phyloP scores from a whole-genome alignment of 2,113 vertebrate genomes.

The Aptenodytes patagonicus region DNA sequence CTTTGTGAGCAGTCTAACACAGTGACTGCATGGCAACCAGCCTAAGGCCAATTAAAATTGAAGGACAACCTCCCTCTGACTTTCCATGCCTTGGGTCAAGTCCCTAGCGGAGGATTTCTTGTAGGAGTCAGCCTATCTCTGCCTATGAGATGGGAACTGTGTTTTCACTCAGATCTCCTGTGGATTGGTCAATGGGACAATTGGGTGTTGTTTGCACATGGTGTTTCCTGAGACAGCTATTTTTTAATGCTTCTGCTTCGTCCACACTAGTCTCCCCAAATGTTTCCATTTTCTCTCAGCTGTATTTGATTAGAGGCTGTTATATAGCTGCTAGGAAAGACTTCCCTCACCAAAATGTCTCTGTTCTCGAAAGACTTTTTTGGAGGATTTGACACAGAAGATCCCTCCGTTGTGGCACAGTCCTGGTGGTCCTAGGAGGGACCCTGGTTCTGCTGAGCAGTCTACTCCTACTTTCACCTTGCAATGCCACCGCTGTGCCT shows the following conservation, averaged over 20 bases:
- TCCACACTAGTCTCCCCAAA: neutral
- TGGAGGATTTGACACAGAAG: neutral
- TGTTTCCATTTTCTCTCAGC: neutral
- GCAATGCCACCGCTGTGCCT: neutral
- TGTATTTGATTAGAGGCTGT: neutral
- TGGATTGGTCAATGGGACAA: neutral
- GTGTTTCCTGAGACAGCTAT: neutral
- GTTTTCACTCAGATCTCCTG: neutral
- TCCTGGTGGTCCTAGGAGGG: neutral
- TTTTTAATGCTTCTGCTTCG: neutral
- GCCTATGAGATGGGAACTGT: neutral
- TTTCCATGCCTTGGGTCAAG: neutral
- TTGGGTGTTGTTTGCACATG: accelerated
- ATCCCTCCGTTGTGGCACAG: neutral
- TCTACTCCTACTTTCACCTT: neutral
- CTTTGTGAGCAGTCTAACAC: neutral
- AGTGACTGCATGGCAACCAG: neutral
- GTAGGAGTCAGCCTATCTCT: neutral
- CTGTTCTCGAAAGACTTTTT: neutral
- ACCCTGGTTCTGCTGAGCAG: neutral
- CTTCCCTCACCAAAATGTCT: neutral
- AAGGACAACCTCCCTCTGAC: neutral
- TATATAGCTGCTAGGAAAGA: neutral
- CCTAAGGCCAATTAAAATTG: neutral
- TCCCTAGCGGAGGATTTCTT: neutral